Percentiles rank a stretch among this genome's conserved stretches.
Conservation (phyloP, 2,888 invertebrate species). For the Eremobia ochroleuca region DNA sequence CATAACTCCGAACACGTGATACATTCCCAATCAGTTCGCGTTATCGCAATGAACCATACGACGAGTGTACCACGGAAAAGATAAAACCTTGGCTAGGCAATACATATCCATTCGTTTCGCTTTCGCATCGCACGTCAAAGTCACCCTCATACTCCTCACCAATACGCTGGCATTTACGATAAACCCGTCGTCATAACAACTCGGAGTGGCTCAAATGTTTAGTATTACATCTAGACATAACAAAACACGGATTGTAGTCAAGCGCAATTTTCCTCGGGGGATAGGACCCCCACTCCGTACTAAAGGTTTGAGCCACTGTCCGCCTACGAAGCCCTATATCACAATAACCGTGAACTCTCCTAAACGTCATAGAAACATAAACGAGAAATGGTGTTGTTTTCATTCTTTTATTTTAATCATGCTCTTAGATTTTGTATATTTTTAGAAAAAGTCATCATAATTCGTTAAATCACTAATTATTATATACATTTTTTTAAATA, state of each 20-base stretch:
- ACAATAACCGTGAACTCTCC: slow-evolving; percentile 71
- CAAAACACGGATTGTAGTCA: slow-evolving; percentile 10
- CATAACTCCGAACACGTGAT: slow-evolving; percentile 34
- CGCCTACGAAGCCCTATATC: slow-evolving; percentile 69
- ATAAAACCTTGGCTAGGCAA: slow-evolving; percentile 46
- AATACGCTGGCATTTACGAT: slow-evolving; percentile 60
- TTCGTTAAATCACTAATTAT: slow-evolving; percentile 10
- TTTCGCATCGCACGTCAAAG: slow-evolving; percentile 21
- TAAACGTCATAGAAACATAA: slow-evolving; percentile 82
- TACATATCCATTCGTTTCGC: slow-evolving; percentile 7
- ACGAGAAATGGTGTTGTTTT: slow-evolving; percentile 61
- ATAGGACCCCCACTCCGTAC: slow-evolving; percentile 22
- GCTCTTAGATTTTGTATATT: background rate
- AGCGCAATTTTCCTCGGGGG: background rate
- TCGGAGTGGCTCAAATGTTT: slow-evolving; percentile 45
- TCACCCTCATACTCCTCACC: slow-evolving; percentile 19
- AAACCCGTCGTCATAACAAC: slow-evolving; percentile 61
- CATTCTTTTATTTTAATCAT: slow-evolving; percentile 60
- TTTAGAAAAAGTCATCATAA: slow-evolving; percentile 7
- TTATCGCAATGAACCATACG: slow-evolving; percentile 15
- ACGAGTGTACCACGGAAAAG: slow-evolving; percentile 12
- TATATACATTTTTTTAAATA: no score
- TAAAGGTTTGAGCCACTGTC: slow-evolving; percentile 66
- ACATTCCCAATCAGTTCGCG: slow-evolving; percentile 18
- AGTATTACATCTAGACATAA: slow-evolving; percentile 21